Conservation (phyloP, 2,113 vertebrate species). For the Oryzias javanicus region DNA sequence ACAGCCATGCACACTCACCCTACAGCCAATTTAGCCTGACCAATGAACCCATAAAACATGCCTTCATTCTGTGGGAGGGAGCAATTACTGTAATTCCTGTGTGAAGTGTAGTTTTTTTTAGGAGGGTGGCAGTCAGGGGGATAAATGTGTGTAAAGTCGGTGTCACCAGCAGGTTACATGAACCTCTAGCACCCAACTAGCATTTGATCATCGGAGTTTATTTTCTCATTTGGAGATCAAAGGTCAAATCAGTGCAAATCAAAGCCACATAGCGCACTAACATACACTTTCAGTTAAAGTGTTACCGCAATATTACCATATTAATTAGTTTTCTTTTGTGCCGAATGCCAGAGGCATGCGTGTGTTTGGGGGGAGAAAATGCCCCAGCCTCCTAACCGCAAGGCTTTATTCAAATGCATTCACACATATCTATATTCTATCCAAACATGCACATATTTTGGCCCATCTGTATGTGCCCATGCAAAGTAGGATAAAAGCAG, state of each 20-base stretch:
- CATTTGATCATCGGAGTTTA: conserved; percentile 46
- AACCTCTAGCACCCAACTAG: conserved; percentile 21
- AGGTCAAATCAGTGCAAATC: conserved; percentile 58
- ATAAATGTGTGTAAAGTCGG: background rate
- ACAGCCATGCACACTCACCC: background rate
- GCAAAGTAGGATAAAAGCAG: conserved; percentile 34
- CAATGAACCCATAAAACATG: background rate
- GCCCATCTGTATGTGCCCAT: conserved; percentile 53
- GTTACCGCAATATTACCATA: conserved; percentile 56
- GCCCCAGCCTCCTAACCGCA: conserved; percentile 11
- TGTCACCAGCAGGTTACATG: conserved; percentile 19
- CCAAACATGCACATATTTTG: conserved; percentile 59
- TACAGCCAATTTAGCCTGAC: background rate
- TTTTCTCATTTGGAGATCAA: conserved; percentile 52
- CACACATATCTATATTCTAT: conserved; percentile 44
- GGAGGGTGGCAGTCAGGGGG: background rate
- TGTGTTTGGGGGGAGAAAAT: conserved; percentile 3
- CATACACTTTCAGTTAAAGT: conserved; percentile 49
- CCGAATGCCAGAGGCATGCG: conserved; percentile 38
- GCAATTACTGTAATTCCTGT: background rate
- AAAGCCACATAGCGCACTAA: conserved; percentile 40
- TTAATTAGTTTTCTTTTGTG: conserved; percentile 68
- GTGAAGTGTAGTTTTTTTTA: background rate
- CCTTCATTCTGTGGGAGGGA: background rate
- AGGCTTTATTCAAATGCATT: conserved; percentile 48